Base-by-base conservation (phyloP, 2,888 invertebrate species). In the Pterostichus niger region DNA sequence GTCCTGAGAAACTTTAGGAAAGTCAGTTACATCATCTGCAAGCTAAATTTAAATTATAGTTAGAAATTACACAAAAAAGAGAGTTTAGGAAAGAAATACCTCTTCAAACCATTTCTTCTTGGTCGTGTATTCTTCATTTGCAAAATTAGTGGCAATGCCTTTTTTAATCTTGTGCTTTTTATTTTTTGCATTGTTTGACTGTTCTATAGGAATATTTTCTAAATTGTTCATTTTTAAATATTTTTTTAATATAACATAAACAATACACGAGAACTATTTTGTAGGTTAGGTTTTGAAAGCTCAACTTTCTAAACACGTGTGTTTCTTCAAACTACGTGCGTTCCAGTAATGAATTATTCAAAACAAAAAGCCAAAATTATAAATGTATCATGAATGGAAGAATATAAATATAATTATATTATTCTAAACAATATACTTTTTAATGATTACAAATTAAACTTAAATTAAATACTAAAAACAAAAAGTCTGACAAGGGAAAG, bases 91-190 rank as follows among this genome's bases (percentile, higher is more conserved):
- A 79, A 61, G 40, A 75, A 75, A 35, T 90, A 93, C 92, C 89
- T 93, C 93, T 84, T 93, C 91, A 87, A 92, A 94, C 94, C 94
- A 95, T 87, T 94, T 94, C 17, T 71, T 71, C 13, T 46, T 71
- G 9, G 44, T 17, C 7, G 6, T 44, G 44, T 71, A 71, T 17
- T 13, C 68, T 33, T 86, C 85, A 85, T 92, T 92, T 40, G 91
- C 88, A 77, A 89, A 90, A 87, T 91, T 64, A 11, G 68, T 77
- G 68, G 83, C 83, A 40, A 83, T 68, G 11, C 77, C 77, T 54
- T 76, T 64, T 13, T 77, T 68, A 40, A 35, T 9, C 33, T 82
- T 83, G 6, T 31, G 61, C 35, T 59, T 31, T 15, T 68, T 77
- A n/a, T 1, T 33, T 77, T 64, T 83, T 3, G 10, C 31, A 13